phyloP scores from a whole-genome alignment of 2,797 vertebrate genomes.

The Loris lydekkerianus region DNA sequence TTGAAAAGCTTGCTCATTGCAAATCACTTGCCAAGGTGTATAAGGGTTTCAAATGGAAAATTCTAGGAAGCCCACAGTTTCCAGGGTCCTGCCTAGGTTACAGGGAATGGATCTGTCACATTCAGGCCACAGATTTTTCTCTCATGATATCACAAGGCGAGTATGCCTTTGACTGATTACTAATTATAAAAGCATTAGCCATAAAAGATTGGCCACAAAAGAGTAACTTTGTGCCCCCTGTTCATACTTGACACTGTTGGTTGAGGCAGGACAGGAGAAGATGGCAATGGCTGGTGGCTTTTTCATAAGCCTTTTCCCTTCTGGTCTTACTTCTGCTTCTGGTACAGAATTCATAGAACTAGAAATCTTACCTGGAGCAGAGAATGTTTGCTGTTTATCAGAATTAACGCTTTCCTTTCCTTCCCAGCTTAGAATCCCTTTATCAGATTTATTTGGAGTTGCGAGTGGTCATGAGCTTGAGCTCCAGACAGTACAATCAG shows the following conservation, averaged over 20 bases:
- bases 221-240: not conserved
- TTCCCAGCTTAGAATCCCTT: not conserved
- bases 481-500: not conserved
- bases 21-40: constrained; percentile 64
- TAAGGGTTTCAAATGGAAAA: constrained; percentile 69
- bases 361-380: not conserved
- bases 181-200: not conserved
- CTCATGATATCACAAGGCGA: not conserved
- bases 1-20: constrained; percentile 50
- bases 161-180: not conserved
- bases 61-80: constrained; percentile 46
- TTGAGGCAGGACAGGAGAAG: too few relatives aligned
- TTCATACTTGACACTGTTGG: not conserved
- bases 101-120: not conserved
- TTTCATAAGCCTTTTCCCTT: not conserved
- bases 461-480: not conserved
- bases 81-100: not conserved
- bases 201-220: not conserved
- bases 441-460: not conserved
- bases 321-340: not conserved
- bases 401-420: not conserved
- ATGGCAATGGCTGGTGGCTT: not conserved
- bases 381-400: constrained; percentile 10
- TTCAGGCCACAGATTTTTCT: constrained; percentile 14
- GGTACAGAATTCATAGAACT: not conserved